phyloP scores from a whole-genome alignment of 2,888 invertebrate species.

The Rotaria magnacalcarata region DNA sequence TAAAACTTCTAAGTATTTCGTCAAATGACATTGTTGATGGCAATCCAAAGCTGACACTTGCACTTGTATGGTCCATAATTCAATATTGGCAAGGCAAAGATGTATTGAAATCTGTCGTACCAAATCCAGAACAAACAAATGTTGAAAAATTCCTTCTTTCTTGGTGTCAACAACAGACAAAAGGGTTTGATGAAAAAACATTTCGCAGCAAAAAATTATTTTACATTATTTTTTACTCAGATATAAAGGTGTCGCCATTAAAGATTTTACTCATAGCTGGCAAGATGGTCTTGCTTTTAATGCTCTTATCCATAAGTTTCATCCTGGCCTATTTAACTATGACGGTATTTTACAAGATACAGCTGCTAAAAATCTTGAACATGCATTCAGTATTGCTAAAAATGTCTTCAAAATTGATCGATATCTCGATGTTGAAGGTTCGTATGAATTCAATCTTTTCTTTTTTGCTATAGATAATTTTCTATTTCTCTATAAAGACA shows the following conservation, averaged over 20 bases:
- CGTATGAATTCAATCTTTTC: background rate
- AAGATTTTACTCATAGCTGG: slow-evolving; percentile 82
- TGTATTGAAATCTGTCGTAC: slow-evolving; percentile 68
- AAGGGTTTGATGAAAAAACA: slow-evolving; percentile 57
- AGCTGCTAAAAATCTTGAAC: slow-evolving; percentile 67
- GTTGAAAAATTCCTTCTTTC: slow-evolving; percentile 77
- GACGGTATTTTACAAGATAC: slow-evolving; percentile 65
- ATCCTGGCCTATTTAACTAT: slow-evolving; percentile 68
- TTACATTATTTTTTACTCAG: slow-evolving; percentile 52
- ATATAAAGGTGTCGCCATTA: slow-evolving; percentile 67
- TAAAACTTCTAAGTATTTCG: slow-evolving; percentile 80
- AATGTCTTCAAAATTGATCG: slow-evolving; percentile 74
- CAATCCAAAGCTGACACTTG: slow-evolving; percentile 79
- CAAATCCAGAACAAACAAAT: slow-evolving; percentile 72
- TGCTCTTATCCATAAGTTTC: slow-evolving; percentile 71
- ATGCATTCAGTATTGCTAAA: slow-evolving; percentile 76
- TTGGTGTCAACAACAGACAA: slow-evolving; percentile 75
- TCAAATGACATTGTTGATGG: slow-evolving; percentile 85
- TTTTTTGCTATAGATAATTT: too few species aligned
- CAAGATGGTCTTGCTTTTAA: slow-evolving; percentile 82
- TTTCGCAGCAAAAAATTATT: too few species aligned
- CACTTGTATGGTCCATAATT: slow-evolving; percentile 82
- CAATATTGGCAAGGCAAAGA: slow-evolving; percentile 71
- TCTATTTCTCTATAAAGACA: too few species aligned
- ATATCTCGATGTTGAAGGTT: slow-evolving; percentile 80